phyloP scores from a whole-genome alignment of 2,888 invertebrate species.

The Incurvaria masculella region DNA sequence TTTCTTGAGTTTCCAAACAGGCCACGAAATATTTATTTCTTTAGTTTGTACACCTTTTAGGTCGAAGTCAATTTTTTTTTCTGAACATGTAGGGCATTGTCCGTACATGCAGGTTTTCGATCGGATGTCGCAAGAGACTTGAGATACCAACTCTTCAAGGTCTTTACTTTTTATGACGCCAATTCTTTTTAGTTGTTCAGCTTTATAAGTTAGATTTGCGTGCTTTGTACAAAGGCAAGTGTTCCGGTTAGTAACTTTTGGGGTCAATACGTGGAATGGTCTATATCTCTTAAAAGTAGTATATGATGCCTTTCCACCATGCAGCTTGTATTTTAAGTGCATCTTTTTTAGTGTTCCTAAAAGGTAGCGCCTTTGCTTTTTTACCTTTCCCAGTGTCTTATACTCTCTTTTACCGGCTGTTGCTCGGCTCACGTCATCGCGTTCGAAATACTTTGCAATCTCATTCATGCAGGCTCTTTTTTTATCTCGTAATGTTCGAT shows the following conservation, averaged over 20 bases:
- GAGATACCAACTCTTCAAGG: too few relatives aligned
- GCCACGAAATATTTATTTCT: too few relatives aligned
- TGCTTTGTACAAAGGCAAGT: slow-evolving; percentile 17
- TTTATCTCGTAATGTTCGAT: neutral
- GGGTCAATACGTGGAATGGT: slow-evolving; percentile 16
- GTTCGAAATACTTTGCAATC: slow-evolving; percentile 1
- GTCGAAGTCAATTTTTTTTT: too few relatives aligned
- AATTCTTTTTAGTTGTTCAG: too few relatives aligned
- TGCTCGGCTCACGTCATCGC: slow-evolving; percentile 15
- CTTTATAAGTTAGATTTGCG: slow-evolving; percentile 8
- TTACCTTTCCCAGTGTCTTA: slow-evolving; percentile 14
- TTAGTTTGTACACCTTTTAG: too few relatives aligned
- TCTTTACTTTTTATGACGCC: too few relatives aligned
- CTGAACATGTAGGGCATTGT: too few relatives aligned
- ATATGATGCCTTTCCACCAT: slow-evolving; percentile 14
- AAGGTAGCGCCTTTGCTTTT: slow-evolving; percentile 15
- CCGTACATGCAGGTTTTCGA: too few relatives aligned
- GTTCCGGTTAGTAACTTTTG: slow-evolving; percentile 13
- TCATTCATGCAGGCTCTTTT: slow-evolving; percentile 1
- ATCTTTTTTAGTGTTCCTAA: slow-evolving; percentile 8
- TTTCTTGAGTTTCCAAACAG: too few relatives aligned
- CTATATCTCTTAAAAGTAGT: slow-evolving; percentile 15
- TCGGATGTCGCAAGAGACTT: too few relatives aligned
- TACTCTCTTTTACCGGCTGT: slow-evolving; percentile 17
- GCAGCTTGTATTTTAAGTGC: slow-evolving; percentile 14